A percentile compares a stretch with the other conserved stretches of the same genome.
phyloP scores from a whole-genome alignment of 2,888 invertebrate genomes.

The Cartodere bifasciata region DNA sequence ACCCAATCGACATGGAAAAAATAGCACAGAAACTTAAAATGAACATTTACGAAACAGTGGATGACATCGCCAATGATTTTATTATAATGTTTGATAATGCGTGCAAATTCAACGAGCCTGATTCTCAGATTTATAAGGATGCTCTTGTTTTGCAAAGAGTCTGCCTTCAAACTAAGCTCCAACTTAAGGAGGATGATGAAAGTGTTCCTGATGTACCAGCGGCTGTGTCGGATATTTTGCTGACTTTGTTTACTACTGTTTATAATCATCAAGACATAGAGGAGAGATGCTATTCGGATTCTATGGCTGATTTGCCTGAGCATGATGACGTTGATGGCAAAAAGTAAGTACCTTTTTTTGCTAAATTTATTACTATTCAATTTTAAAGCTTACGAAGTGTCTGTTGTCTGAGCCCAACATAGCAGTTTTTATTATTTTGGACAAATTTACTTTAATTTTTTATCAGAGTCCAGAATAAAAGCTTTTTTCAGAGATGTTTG shows the following conservation, averaged over 20 bases:
- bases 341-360: slow-evolving; percentile 46
- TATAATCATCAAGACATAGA: slow-evolving; percentile 96
- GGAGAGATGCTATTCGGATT: slow-evolving; percentile 92
- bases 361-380: neutral
- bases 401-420: too few relatives aligned
- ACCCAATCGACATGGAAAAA: slow-evolving; percentile 92
- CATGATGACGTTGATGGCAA: slow-evolving; percentile 63
- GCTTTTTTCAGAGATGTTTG: too few relatives aligned
- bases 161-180: slow-evolving; percentile 82
- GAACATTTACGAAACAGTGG: slow-evolving; percentile 63
- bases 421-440: too few relatives aligned
- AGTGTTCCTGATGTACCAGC: slow-evolving; percentile 81
- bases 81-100: slow-evolving; percentile 93
- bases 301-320: slow-evolving; percentile 85
- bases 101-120: slow-evolving; percentile 94
- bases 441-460: too few relatives aligned
- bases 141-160: slow-evolving; percentile 85
- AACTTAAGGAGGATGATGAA: slow-evolving; percentile 69
- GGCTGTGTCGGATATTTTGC: slow-evolving; percentile 81
- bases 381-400: neutral
- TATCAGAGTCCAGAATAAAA: too few relatives aligned
- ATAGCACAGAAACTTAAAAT: slow-evolving; percentile 78
- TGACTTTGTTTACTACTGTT: slow-evolving; percentile 82
- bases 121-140: slow-evolving; percentile 95
- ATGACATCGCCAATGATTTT: slow-evolving; percentile 81